Conservation (phyloP, 1,140 invertebrate genomes). For the Sitodiplosis mosellana region DNA sequence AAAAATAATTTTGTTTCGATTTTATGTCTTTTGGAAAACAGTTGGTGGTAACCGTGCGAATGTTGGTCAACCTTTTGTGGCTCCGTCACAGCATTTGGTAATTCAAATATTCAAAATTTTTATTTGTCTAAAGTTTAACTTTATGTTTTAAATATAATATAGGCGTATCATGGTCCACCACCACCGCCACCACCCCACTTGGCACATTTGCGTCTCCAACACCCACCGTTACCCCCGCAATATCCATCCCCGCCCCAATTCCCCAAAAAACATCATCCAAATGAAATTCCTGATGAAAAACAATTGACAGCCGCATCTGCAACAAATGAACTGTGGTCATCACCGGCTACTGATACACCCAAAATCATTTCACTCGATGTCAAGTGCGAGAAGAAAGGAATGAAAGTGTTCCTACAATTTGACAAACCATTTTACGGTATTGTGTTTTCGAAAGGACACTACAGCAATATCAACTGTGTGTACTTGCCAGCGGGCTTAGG, state of each 20-base stretch:
- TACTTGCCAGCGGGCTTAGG: slow-evolving; percentile 76
- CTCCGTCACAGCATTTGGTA: slow-evolving; percentile 31
- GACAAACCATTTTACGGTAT: slow-evolving; percentile 91
- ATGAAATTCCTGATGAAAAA: slow-evolving; percentile 6
- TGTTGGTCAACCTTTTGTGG: slow-evolving; percentile 28
- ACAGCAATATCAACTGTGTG: slow-evolving; percentile 80
- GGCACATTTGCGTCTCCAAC: slow-evolving; percentile 28
- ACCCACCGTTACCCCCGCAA: slow-evolving; percentile 14
- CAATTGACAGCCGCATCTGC: slow-evolving; percentile 18
- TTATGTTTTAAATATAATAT: too few relatives aligned
- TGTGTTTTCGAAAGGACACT: slow-evolving; percentile 82
- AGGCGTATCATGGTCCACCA: slow-evolving; percentile 47
- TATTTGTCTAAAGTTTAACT: too few relatives aligned
- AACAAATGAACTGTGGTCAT: slow-evolving; percentile 64
- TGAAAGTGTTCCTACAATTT: slow-evolving; percentile 83
- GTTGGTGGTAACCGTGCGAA: slow-evolving; percentile 26
- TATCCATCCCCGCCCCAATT: slow-evolving; percentile 20
- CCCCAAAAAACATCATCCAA: not conserved
- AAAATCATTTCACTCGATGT: slow-evolving; percentile 82
- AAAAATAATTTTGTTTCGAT: slow-evolving; percentile 1
- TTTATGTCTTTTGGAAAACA: slow-evolving; percentile 5
- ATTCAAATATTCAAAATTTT: too few relatives aligned
- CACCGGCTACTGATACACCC: slow-evolving; percentile 65
- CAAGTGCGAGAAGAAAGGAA: slow-evolving; percentile 84
- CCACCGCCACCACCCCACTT: slow-evolving; percentile 37